phyloP scores from a whole-genome alignment of 1,140 invertebrate genomes.

The Antheraea pernyi region DNA sequence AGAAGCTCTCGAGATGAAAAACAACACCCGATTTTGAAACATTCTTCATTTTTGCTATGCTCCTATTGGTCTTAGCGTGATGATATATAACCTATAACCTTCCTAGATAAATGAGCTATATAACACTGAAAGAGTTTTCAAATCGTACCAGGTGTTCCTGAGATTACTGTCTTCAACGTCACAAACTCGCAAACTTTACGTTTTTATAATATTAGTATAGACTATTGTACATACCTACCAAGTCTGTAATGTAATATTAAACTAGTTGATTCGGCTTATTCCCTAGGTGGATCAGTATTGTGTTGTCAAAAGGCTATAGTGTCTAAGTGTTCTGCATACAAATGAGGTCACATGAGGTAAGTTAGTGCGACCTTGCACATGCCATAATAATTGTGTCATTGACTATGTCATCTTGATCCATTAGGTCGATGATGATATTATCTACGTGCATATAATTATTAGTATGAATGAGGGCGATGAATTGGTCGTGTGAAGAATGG shows the following conservation, averaged over 20 bases:
- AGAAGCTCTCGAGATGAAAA: too few relatives aligned
- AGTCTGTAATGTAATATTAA: background rate
- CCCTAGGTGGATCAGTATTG: conserved; percentile 24
- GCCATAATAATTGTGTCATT: conserved; percentile 46
- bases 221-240: background rate
- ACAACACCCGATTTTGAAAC: too few relatives aligned
- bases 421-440: conserved; percentile 15
- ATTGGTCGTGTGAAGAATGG: background rate
- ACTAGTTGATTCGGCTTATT: conserved; percentile 5
- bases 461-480: conserved; percentile 2
- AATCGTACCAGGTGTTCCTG: too few relatives aligned
- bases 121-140: too few relatives aligned
- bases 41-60: too few relatives aligned
- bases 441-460: conserved; percentile 20
- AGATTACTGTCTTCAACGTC: too few relatives aligned
- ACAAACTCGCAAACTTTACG: too few relatives aligned
- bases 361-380: conserved; percentile 38
- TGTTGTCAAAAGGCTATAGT: conserved; percentile 20
- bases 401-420: conserved; percentile 37
- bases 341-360: conserved; percentile 16
- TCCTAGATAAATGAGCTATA: too few relatives aligned
- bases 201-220: too few relatives aligned
- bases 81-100: too few relatives aligned
- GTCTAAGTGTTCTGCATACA: conserved; percentile 19
- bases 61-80: too few relatives aligned